Base-by-base conservation (phyloP, 2,797 vertebrate genomes). In the Scleropages formosus region DNA sequence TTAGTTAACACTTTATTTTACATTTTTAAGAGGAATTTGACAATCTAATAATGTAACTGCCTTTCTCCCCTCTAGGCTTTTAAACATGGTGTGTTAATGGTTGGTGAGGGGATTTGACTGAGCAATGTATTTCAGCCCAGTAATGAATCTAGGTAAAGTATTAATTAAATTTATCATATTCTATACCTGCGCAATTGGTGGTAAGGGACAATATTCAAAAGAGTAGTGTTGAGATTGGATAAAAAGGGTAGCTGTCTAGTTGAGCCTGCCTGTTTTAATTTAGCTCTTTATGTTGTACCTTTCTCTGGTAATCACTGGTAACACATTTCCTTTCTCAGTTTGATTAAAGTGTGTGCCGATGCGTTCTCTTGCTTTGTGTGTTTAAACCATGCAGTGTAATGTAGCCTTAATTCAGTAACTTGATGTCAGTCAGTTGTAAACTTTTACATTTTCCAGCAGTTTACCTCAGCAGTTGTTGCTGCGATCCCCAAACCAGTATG, bases 11-110 rank as follows among this genome's bases (percentile, higher is more conserved):
- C 80, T 85, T 79, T 66, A 78, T 59, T 67, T 4, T 10, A 75
- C 64, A 65, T 72, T 75, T 8, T 80, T 80, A 22, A 80, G 77
- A 81, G 74, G 81, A 84, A 83, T 88, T 83, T 88, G 90, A 93
- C 91, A 92, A 92, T 93, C 90, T 90, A 87, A 88, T 78, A 68
- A 73, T 84, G 75, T 85, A 69, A 80, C 74, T 24, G 12, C 24
- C 53, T 51, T 59, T 53, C 8, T n/a, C 22, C 59, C 22, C 16
- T 15, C n/a, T 24, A 9, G 7, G 31, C 12, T 73, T 75, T 60
- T 59, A 75, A 66, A 66, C 24, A 47, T 22, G 12, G 18, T 11
- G 22, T 58, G 44, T 68, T 75, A 65, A 72, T 72, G 13, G 68
- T 16, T 53, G 13, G 64, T 60, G 26, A 46, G 26, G 18, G 26